These are phyloP conservation scores for Drosophila siamana DNA, from an alignment of 2,888 invertebrate species.

Conservation along the genomic window DNA sequence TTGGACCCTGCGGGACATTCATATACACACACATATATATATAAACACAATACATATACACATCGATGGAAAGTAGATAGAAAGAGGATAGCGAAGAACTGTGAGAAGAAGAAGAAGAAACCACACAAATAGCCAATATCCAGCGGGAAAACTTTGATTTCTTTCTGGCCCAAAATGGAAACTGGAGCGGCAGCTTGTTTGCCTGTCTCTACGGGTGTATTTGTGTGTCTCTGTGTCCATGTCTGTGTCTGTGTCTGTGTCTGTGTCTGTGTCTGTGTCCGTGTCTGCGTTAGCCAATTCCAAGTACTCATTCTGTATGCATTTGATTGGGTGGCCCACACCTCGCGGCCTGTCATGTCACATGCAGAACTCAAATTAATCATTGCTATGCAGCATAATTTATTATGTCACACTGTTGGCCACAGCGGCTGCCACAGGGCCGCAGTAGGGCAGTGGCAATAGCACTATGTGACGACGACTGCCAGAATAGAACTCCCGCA, in stretches of 20 bases:
- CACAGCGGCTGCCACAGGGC: slow-evolving; percentile 34
- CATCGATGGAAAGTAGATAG: slow-evolving; percentile 19
- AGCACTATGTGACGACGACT: background rate
- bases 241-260: no score
- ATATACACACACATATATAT: slow-evolving; percentile 43
- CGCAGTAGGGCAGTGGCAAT: slow-evolving; percentile 3
- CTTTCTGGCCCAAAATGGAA: slow-evolving; percentile 34
- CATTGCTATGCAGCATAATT: slow-evolving; percentile 80
- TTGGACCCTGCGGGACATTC: slow-evolving; percentile 59
- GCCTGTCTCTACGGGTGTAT: slow-evolving; percentile 7
- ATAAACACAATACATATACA: slow-evolving; percentile 20
- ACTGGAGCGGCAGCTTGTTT: slow-evolving; percentile 21
- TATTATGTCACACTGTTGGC: slow-evolving; percentile 77
- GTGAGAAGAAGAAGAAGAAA: slow-evolving; percentile 25
- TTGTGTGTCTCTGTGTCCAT: slow-evolving; percentile 11
- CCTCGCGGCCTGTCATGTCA: slow-evolving; percentile 65
- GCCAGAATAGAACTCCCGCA: slow-evolving; percentile 41
- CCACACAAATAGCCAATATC: slow-evolving; percentile 48
- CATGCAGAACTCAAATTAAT: slow-evolving; percentile 76
- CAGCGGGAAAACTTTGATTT: slow-evolving; percentile 62
- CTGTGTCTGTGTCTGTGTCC: slow-evolving; percentile 12
- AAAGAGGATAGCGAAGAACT: background rate
- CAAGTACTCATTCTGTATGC: slow-evolving; percentile 71
- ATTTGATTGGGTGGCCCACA: slow-evolving; percentile 67
- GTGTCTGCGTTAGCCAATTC: slow-evolving; percentile 49